A percentile compares a stretch with the other conserved stretches of the same genome.
These are phyloP conservation scores for Antennarius maculatus DNA, from an alignment of 2,797 vertebrate species.

Conservation along the genomic window DNA sequence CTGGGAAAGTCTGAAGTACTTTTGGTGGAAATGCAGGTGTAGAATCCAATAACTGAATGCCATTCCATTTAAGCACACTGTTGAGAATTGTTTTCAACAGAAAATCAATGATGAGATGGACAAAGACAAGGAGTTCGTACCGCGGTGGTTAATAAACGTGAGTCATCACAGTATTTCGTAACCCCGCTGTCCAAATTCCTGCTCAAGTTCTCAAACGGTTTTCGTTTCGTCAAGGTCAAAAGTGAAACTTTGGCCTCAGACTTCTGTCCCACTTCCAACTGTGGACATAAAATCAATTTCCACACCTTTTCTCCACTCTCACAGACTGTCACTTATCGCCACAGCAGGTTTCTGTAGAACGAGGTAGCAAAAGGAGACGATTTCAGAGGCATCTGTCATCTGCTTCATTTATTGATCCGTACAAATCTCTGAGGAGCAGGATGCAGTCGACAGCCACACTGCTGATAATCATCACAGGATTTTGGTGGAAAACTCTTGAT, in stretches of 20 bases:
- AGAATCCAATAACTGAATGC: too few species aligned
- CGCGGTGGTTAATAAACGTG: too few species aligned
- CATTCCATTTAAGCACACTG: too few species aligned
- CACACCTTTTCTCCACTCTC: background rate
- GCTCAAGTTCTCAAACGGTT: background rate
- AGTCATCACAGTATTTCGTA: too few species aligned
- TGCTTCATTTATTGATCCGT: conserved; percentile 27
- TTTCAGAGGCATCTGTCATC: conserved; percentile 20
- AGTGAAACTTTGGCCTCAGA: background rate
- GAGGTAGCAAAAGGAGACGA: background rate
- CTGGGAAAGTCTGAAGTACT: too few species aligned
- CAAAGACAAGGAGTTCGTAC: too few species aligned
- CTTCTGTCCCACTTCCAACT: background rate
- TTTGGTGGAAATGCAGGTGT: too few species aligned
- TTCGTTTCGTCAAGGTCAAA: background rate
- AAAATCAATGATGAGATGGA: too few species aligned
- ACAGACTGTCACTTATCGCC: background rate
- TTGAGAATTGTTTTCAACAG: too few species aligned
- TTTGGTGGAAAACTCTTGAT: background rate
- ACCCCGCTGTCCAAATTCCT: too few species aligned
- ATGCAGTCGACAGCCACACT: background rate
- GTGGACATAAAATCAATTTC: conserved; percentile 36
- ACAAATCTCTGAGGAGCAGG: conserved; percentile 3
- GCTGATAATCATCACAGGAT: background rate
- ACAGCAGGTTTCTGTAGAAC: background rate